phyloP scores from a whole-genome alignment of 1,140 invertebrate genomes.

The Triops cancriformis region DNA sequence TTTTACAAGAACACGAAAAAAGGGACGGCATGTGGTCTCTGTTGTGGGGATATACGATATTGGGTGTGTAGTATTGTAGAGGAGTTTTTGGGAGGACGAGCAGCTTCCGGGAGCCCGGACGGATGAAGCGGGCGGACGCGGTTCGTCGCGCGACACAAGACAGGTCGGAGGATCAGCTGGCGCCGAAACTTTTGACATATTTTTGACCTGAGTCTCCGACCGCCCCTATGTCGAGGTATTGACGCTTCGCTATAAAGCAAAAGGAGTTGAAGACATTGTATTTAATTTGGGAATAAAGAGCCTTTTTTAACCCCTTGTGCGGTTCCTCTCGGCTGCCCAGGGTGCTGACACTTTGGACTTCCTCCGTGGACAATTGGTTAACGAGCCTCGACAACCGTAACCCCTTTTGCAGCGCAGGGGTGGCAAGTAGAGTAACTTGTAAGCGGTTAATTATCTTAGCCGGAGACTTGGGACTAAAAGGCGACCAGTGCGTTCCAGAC shows the following conservation, averaged over 20 bases:
- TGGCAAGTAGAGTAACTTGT: background rate
- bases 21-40: background rate
- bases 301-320: no score
- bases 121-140: background rate
- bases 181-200: background rate
- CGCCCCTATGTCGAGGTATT: background rate
- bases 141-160: background rate
- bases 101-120: background rate
- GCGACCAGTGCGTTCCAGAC: background rate
- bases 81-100: background rate
- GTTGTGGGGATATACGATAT: background rate
- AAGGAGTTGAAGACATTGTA: no score
- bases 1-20: background rate
- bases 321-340: background rate
- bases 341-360: background rate
- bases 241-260: no score
- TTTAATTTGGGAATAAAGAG: no score
- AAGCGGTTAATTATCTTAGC: background rate
- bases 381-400: background rate
- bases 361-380: background rate
- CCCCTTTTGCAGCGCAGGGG: background rate
- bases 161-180: slow-evolving; percentile 8
- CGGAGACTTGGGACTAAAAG: background rate
- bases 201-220: background rate
- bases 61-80: background rate